A percentile compares a stretch with the other conserved stretches of the same genome.
Conservation (phyloP, 2,888 invertebrate genomes). For the Caenorhabditis sinica region DNA sequence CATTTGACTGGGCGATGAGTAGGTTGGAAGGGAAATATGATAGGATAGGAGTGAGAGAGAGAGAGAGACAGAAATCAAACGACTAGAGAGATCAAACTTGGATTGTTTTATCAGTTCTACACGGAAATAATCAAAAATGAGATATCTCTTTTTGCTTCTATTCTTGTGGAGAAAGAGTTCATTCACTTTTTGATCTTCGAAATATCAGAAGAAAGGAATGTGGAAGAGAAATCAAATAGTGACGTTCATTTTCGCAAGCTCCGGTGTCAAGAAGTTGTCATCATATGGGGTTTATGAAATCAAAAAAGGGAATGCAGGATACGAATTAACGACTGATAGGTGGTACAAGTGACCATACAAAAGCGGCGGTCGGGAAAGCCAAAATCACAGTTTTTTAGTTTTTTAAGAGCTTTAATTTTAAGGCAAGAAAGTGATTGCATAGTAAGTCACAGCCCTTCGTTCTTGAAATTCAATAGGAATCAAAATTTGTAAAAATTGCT, state of each 20-base stretch:
- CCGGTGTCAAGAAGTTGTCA: slow-evolving; percentile 41
- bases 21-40: slow-evolving; percentile 7
- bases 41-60: neutral
- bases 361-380: neutral
- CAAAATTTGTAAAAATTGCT: too few relatives aligned
- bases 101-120: slow-evolving; percentile 29
- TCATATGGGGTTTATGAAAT: slow-evolving; percentile 29
- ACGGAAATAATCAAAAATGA: slow-evolving; percentile 7
- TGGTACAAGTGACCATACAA: neutral
- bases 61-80: slow-evolving; percentile 44
- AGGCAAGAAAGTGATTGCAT: neutral
- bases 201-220: slow-evolving; percentile 25
- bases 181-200: slow-evolving; percentile 42
- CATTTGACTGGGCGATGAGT: slow-evolving; percentile 27
- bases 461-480: neutral
- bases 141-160: slow-evolving; percentile 1
- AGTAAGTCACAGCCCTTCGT: neutral
- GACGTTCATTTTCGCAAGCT: slow-evolving; percentile 56
- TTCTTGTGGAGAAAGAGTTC: neutral
- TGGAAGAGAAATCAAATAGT: slow-evolving; percentile 9
- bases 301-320: slow-evolving; percentile 30
- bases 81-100: slow-evolving; percentile 53
- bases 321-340: slow-evolving; percentile 34
- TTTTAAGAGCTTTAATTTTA: slow-evolving; percentile 5
- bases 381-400: slow-evolving; percentile 3